Conservation (phyloP, 2,888 invertebrate species). For the Anodontia alba region DNA sequence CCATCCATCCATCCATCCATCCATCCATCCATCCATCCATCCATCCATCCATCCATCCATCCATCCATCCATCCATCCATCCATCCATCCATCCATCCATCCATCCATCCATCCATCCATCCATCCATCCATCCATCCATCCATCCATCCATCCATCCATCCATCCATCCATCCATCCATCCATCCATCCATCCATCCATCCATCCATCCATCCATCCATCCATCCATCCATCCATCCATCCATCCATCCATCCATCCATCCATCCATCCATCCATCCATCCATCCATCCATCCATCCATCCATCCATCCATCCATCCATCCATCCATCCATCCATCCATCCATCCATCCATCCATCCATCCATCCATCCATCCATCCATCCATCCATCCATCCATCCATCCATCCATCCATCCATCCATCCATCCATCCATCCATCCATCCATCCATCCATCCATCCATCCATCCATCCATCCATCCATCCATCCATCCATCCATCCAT, state of each 20-base stretch:
- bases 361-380: too few relatives aligned
- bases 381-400: too few relatives aligned
- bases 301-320: conserved; percentile 10
- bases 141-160: conserved; percentile 10
- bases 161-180: conserved; percentile 10
- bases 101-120: conserved; percentile 10
- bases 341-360: conserved; percentile 2
- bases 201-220: conserved; percentile 10
- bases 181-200: conserved; percentile 10
- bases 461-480: too few relatives aligned
- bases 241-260: conserved; percentile 10
- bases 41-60: background rate
- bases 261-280: conserved; percentile 10
- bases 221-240: conserved; percentile 10
- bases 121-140: conserved; percentile 10
- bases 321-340: conserved; percentile 10
- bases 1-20: background rate
- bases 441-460: too few relatives aligned
- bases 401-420: too few relatives aligned
- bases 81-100: conserved; percentile 9
- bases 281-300: conserved; percentile 10
- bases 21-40: background rate
- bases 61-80: background rate
- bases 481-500: too few relatives aligned
- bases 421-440: too few relatives aligned